phyloP scores from a whole-genome alignment of 1,140 invertebrate species.

The Lepidurus arcticus region DNA sequence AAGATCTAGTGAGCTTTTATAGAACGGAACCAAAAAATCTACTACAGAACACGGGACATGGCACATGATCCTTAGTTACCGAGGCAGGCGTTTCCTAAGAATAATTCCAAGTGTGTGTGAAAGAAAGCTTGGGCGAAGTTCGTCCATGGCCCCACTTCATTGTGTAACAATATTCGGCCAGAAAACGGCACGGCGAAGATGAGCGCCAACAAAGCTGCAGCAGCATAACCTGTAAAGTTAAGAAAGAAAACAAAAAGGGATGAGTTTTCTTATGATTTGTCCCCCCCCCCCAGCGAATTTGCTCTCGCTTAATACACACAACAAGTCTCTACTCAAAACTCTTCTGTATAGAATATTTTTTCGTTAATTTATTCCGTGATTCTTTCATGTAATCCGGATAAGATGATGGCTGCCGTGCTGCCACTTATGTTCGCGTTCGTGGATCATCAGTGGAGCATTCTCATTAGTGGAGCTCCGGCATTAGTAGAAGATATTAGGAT shows the following conservation, averaged over 20 bases:
- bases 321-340: too few species aligned
- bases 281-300: too few species aligned
- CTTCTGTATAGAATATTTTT: too few species aligned
- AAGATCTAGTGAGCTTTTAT: not conserved
- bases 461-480: too few species aligned
- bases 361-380: too few species aligned
- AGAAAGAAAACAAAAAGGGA: not conserved
- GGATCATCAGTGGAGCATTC: too few species aligned
- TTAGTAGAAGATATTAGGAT: too few species aligned
- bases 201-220: conserved; percentile 62
- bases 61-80: conserved; percentile 44
- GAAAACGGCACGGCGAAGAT: conserved; percentile 64
- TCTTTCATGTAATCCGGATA: too few species aligned
- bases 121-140: conserved; percentile 61
- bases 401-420: too few species aligned
- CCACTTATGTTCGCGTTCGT: too few species aligned
- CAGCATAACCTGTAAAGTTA: conserved; percentile 57
- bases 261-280: not conserved
- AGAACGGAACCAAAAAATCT: not conserved
- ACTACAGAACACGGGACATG: not conserved
- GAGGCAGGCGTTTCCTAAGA: conserved; percentile 65
- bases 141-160: conserved; percentile 57
- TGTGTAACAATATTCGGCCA: conserved; percentile 59
- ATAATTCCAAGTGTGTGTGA: conserved; percentile 65
- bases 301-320: too few species aligned